phyloP scores from a whole-genome alignment of 2,797 vertebrate species.

The Rhinogobio ventralis region DNA sequence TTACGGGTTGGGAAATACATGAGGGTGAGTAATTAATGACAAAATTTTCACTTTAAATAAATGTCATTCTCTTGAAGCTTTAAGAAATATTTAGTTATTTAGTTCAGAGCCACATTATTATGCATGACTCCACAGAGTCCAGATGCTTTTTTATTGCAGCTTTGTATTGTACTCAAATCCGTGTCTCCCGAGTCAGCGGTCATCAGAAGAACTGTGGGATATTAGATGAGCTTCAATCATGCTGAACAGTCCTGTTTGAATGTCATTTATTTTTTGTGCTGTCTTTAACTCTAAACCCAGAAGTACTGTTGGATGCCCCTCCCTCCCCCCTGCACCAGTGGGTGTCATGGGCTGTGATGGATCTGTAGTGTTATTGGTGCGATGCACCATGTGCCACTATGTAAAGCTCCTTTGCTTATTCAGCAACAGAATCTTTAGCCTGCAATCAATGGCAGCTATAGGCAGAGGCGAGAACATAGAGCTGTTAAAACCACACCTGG shows the following conservation, averaged over 20 bases:
- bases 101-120: conserved; percentile 38
- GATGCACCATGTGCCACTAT: conserved; percentile 73
- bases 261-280: conserved; percentile 20
- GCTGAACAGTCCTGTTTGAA: conserved; percentile 40
- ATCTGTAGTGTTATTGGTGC: conserved; percentile 75
- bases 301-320: conserved; percentile 31
- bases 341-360: conserved; percentile 72
- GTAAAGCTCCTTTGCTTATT: conserved; percentile 81
- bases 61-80: conserved; percentile 6
- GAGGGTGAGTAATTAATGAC: no score
- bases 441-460: conserved; percentile 82
- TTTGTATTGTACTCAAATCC: conserved; percentile 46
- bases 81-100: conserved; percentile 38
- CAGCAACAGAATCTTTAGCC: conserved; percentile 77
- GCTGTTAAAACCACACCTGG: conserved; percentile 80
- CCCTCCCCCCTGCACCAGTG: conserved; percentile 59
- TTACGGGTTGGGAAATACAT: no score
- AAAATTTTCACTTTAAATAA: neutral
- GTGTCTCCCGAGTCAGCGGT: conserved; percentile 43
- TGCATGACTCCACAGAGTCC: conserved; percentile 42
- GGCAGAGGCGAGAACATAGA: conserved; percentile 77
- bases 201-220: conserved; percentile 37
- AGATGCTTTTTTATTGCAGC: conserved; percentile 39
- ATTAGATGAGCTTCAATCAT: conserved; percentile 51
- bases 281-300: conserved; percentile 41